Base-by-base conservation (phyloP, 2,113 vertebrate species). In the Shinisaurus crocodilurus region DNA sequence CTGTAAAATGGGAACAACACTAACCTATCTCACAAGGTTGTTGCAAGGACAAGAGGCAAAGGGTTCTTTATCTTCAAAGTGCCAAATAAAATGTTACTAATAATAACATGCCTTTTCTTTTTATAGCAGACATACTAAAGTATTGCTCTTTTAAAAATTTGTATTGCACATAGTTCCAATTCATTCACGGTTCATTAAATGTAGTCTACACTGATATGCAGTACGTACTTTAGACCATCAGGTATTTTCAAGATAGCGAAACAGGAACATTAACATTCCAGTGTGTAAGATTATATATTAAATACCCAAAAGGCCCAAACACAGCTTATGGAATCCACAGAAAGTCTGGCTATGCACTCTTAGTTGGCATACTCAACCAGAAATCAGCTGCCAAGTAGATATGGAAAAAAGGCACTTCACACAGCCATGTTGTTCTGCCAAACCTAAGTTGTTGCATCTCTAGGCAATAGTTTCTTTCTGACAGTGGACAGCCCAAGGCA, bases 341-440 rank as follows among this genome's bases (percentile, higher is more conserved):
- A 90, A 90, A 83, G 82, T 34, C 2, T 90, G 85, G 85, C 88
- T 92, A 65, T 32, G 63, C 0, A 0, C 63, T 94, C 76, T 69
- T 40, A 92, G 76, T 88, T 95, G 90, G 88, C 87, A 89, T 25
- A 70, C 89, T 82, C 80, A 91, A n/a, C 12, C 54, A 91, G 82
- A 88, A 93, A 89, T 89, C 79, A 90, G 75, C 87, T 89, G 89
- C 86, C 88, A 94, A 75, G 45, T 25, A 77, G 43, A 89, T 43
- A 85, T 1, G 50, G 91, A 90, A 60, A 85, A 60, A 67, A 90
- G 5, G 40, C 67, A 54, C 43, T 40, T 85, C 87, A 90, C 90
- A 89, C 70, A 80, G 87, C 88, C 90, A 70, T 69, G 89, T 34
- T 25, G 1, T 8, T 90, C 84, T 88, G 93, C 93, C 85, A 92